Conservation (phyloP, 2,888 invertebrate species). For the Caenorhabditis imperialis region DNA sequence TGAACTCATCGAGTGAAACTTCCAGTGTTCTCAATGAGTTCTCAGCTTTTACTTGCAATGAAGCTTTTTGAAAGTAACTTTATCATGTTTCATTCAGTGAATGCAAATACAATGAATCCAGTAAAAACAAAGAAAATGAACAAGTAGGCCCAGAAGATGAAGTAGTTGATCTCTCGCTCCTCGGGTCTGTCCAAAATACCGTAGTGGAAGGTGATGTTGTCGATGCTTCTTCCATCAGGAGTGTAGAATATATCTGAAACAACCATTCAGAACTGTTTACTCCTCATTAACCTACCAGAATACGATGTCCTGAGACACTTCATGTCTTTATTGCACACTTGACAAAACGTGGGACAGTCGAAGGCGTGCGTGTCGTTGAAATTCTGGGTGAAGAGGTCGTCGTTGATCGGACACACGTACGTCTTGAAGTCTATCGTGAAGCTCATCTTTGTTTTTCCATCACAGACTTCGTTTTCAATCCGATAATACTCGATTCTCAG, state of each 20-base stretch:
- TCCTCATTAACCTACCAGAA: constrained; percentile 8
- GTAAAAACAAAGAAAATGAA: constrained; percentile 12
- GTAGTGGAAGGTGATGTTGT: constrained; percentile 20
- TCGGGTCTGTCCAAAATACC: not conserved
- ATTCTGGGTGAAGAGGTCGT: not conserved
- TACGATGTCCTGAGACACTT: constrained; percentile 5
- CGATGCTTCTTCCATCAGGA: constrained; percentile 22
- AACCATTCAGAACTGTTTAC: too few species aligned
- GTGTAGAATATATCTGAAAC: constrained; percentile 4
- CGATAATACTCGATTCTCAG: not conserved
- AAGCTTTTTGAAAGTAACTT: constrained; percentile 8
- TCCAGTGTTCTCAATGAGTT: constrained; percentile 35
- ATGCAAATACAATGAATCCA: constrained; percentile 10
- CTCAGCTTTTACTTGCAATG: constrained; percentile 1
- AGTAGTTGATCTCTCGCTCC: constrained; percentile 15
- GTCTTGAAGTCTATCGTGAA: not conserved
- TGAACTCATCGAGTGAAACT: constrained; percentile 17
- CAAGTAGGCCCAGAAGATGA: constrained; percentile 12
- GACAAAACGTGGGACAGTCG: constrained; percentile 22
- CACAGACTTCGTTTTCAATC: constrained; percentile 9
- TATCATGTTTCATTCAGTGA: constrained; percentile 13
- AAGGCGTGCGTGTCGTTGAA: constrained; percentile 8
- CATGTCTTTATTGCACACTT: constrained; percentile 9
- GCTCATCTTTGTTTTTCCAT: not conserved
- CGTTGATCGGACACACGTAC: constrained; percentile 7